Conservation (phyloP, 2,113 vertebrate species). For the Chiloscyllium plagiosum region DNA sequence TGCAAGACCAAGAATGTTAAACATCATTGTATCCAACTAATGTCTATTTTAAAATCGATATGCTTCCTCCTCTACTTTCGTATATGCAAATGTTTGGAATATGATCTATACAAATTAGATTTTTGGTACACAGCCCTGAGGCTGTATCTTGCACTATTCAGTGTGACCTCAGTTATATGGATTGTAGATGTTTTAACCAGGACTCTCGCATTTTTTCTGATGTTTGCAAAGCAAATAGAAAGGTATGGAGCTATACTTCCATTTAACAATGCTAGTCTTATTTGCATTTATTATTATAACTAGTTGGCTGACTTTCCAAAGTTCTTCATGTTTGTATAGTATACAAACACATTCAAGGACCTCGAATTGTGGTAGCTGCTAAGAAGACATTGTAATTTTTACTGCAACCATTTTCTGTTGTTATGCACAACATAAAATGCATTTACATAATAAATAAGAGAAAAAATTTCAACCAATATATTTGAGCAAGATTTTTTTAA, state of each 20-base stretch:
- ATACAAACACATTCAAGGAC: background rate
- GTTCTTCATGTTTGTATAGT: background rate
- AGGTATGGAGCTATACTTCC: background rate
- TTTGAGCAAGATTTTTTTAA: background rate
- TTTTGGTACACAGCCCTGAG: background rate
- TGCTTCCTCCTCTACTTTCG: background rate
- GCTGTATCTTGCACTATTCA: background rate
- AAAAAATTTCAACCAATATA: background rate
- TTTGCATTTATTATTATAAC: background rate
- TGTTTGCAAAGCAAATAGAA: background rate
- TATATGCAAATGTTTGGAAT: background rate
- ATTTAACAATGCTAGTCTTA: background rate
- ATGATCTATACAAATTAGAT: background rate
- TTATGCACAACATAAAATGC: background rate
- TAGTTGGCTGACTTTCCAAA: background rate
- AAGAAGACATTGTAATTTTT: background rate
- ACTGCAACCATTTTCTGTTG: background rate
- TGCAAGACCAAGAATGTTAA: background rate
- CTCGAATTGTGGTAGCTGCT: background rate
- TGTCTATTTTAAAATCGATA: background rate
- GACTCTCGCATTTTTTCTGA: background rate
- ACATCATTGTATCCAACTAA: background rate
- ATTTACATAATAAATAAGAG: slow-evolving; percentile 1
- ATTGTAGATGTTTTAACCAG: background rate
- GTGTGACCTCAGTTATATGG: background rate